phyloP scores from a whole-genome alignment of 2,113 vertebrate species.

The Casuarius casuarius region DNA sequence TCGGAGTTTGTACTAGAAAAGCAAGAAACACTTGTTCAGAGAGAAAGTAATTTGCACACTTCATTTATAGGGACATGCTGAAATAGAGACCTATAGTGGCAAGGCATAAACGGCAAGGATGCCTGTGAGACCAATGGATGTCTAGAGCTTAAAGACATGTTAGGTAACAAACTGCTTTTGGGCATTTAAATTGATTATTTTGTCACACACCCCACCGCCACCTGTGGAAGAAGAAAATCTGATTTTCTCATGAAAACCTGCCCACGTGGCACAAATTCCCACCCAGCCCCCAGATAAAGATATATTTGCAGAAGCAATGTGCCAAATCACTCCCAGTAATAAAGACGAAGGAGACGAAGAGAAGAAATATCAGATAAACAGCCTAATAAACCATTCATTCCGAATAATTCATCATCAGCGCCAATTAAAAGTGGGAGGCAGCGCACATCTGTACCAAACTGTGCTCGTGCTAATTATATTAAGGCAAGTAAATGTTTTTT shows the following conservation, averaged over 20 bases:
- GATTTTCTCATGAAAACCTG: neutral
- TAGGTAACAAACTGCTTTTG: neutral
- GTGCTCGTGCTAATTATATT: neutral
- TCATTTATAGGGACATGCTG: rapidly evolving
- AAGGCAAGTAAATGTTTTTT: rapidly evolving
- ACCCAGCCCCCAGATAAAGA: neutral
- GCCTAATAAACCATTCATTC: neutral
- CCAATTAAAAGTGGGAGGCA: neutral
- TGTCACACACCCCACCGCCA: rapidly evolving
- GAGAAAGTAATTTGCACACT: neutral
- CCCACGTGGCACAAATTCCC: rapidly evolving
- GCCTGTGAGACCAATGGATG: rapidly evolving
- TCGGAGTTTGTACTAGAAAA: neutral
- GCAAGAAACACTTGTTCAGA: neutral
- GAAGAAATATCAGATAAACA: neutral
- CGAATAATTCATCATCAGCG: neutral
- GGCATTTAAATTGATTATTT: neutral
- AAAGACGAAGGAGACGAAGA: no score
- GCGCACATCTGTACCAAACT: neutral
- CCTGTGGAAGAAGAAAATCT: neutral
- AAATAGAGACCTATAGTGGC: neutral
- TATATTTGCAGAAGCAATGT: neutral
- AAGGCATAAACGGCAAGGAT: neutral
- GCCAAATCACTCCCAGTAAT: rapidly evolving
- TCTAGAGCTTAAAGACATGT: neutral